These are phyloP conservation scores for Takifugu rubripes DNA, from an alignment of 2,797 vertebrate genomes.

Conservation along the genomic window DNA sequence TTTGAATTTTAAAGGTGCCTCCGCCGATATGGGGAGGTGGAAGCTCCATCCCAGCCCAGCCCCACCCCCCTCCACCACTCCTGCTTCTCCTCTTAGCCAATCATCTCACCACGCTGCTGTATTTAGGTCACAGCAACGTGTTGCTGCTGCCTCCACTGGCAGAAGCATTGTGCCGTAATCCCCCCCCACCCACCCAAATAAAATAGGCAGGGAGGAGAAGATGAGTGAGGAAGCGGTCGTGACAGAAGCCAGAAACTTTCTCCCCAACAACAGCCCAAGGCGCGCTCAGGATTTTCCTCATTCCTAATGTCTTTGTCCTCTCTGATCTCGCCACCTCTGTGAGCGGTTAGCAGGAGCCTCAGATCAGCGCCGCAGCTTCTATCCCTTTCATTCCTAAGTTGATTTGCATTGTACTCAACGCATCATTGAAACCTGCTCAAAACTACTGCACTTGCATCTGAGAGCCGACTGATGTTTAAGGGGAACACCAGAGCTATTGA, in stretches of 20 bases:
- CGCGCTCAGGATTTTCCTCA: conserved; percentile 9
- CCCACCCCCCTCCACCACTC: conserved; percentile 13
- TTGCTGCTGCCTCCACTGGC: conserved; percentile 72
- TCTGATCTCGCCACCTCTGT: background rate
- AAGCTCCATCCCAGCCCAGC: conserved; percentile 26
- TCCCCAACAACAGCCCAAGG: conserved; percentile 2
- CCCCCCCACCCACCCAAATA: conserved; percentile 27
- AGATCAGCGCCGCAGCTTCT: conserved; percentile 8
- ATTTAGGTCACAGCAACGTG: conserved; percentile 78
- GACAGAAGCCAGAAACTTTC: conserved; percentile 26
- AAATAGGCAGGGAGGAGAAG: conserved; percentile 57
- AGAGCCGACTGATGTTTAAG: conserved; percentile 51
- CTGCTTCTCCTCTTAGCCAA: conserved; percentile 67
- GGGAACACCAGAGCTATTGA: conserved; percentile 46
- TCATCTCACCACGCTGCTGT: conserved; percentile 58
- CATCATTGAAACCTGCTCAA: conserved; percentile 48
- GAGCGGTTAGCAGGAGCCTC: conserved; percentile 6
- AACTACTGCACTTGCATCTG: conserved; percentile 44
- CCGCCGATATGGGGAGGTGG: conserved; percentile 45
- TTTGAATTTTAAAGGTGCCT: conserved; percentile 71
- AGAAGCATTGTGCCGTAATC: conserved; percentile 74
- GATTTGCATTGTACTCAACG: conserved; percentile 46
- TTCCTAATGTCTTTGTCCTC: conserved; percentile 3
- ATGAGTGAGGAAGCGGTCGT: conserved; percentile 29
- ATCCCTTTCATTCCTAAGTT: conserved; percentile 44